Base-by-base conservation (phyloP, 2,113 vertebrate genomes). In the Saguinus imperator region DNA sequence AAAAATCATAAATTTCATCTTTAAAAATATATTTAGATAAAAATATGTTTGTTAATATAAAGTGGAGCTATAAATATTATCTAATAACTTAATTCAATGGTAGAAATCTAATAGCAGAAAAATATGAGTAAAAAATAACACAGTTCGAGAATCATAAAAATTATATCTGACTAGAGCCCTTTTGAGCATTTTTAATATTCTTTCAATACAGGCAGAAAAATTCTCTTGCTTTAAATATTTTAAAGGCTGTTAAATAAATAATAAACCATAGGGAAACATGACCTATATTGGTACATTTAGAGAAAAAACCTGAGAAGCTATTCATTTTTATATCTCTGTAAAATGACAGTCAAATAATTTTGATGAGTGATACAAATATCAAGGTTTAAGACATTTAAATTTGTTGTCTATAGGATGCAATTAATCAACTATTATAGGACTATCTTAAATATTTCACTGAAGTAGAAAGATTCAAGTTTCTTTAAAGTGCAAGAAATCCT, bases 161-260 rank as follows among this genome's bases (percentile, higher is more conserved):
- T 87, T 68, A 61, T 64, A 68, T 6, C 27, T 88, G 77, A 82
- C n/a, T 9, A 37, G 87, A 76, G 45, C 25, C 5, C 0, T 61
- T 94, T 92, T 81, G 43, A 95, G 21, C 45, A 85, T 77, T 64
- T 84, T 96, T 94, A 96, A 87, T 70, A 85, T 94, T 87, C 21
- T 13, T 95, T 94, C 32, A 92, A 29, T 85, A 83, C 8, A 87
- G 4, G 29, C 66, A 88, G 20, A 16, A 90, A 92, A 88, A 87
- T 94, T 91, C 75, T 57, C 48, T 57, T 87, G 8, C 72, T 92
- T 96, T 97, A 95, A 97, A 95, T 97, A 96, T 96, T 96, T 96
- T 96, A 77, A 92, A 75, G 27, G 11, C 86, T 94, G 4, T 21
- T 96, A 35, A 98, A 97, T 97, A 80, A 97, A 85, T 96, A 73